Evolutionary conservation across 2,888 invertebrate genomes (phyloP), one percentile per base, ranked within the genome.

Genomic region (Philonicus albiceps): DNA sequence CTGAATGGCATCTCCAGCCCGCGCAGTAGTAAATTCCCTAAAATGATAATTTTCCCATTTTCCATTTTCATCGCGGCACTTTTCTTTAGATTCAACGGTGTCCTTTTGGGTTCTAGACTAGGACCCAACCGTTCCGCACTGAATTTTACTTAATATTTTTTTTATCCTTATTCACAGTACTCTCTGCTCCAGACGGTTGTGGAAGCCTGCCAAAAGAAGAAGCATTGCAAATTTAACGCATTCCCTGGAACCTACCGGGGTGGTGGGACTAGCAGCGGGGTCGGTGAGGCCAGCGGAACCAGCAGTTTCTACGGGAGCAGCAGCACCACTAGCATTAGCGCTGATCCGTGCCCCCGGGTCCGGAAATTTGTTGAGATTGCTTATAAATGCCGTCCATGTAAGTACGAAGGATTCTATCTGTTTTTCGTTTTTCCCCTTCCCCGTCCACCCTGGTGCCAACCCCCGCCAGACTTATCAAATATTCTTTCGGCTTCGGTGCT

Each of bases 301-400:
- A 84, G 84, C 72, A 85, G 87, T 30, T 87, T 87, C 43, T 83
- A 88, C 80, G 80, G 80, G 16, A 91, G 90, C 86, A 91, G 91
- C 87, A 91, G 91, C 89, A 89, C 91, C 55, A 91, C 89, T 88
- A 89, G 90, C 88, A 90, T 90, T 88, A 91, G 89, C 88, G 90
- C 89, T 88, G 91, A 99, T 93, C 98, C 98, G 0, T 99, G 99
- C 91, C 98, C 98, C 16, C 96, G 96, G 34, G 95, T 97, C 78
- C 94, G 96, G 88, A 98, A 98, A 93, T 98, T 97, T 93, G 96
- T 98, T 89, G 98, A 98, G 93, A 97, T 98, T 88, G 97, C 97
- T 89, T 99, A 98, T 94, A 98, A 98, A 93, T 99, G 99, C 94
- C 95, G 97, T 93, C 99, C 99, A 91, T 97, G 98, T 99, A 94